These are phyloP conservation scores for Scomberomorus guttatus DNA, from an alignment of 2,797 vertebrate genomes.

Conservation along the genomic window DNA sequence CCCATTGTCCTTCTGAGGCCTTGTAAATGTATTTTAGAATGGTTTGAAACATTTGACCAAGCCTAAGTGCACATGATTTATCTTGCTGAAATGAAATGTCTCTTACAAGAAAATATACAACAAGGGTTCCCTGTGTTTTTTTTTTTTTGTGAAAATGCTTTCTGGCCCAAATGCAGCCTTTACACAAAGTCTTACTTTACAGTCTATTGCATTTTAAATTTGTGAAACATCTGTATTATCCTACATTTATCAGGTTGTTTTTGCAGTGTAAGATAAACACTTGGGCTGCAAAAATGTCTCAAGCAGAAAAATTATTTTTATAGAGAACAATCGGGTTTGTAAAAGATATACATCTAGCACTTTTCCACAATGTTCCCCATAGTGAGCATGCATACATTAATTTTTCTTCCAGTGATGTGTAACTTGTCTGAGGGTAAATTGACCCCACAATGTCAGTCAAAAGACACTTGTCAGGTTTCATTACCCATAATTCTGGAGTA, in stretches of 20 bases:
- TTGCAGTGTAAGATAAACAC: slow-evolving; percentile 1
- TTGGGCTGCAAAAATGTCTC: background rate
- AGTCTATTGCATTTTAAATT: slow-evolving; percentile 13
- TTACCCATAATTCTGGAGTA: slow-evolving; percentile 71
- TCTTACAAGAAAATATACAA: slow-evolving; percentile 20
- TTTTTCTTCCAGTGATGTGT: slow-evolving; percentile 59
- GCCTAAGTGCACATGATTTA: slow-evolving; percentile 9
- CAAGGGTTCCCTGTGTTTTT: background rate
- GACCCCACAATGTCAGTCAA: slow-evolving; percentile 80
- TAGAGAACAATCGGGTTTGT: background rate
- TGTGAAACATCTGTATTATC: background rate
- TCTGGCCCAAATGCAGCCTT: slow-evolving; percentile 4
- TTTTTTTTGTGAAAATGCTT: slow-evolving; percentile 12
- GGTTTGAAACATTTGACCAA: slow-evolving; percentile 27
- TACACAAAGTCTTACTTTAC: background rate
- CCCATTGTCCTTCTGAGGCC: slow-evolving; percentile 15
- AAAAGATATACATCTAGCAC: background rate
- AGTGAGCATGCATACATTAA: slow-evolving; percentile 14
- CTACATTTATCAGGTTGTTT: slow-evolving; percentile 14
- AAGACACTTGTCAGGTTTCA: slow-evolving; percentile 83
- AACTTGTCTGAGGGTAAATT: slow-evolving; percentile 76
- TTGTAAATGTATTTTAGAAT: slow-evolving; percentile 15
- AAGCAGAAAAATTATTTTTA: background rate
- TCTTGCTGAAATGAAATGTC: slow-evolving; percentile 35
- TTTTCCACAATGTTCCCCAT: background rate